Evolutionary conservation across 2,113 vertebrate species (phyloP), one percentile per base, ranked within the genome.

Genomic region (Laticauda colubrina): DNA sequence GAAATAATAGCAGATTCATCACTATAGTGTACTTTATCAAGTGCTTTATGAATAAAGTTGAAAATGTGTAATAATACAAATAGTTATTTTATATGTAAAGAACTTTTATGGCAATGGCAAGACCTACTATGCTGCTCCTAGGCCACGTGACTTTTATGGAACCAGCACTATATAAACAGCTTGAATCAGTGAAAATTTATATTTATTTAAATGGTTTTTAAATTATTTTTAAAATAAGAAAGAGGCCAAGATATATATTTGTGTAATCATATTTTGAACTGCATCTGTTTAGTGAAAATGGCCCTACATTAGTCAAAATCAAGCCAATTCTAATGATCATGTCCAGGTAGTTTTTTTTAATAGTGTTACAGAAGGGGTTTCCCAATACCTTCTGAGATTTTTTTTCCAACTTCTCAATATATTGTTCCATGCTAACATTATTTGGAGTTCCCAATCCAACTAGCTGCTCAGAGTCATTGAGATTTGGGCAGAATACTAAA

Each of bases 31-130:
- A 56, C 53, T 29, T 20, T 86, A 29, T 45, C 26, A 43, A 29
- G 51, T 85, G 54, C 34, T 61, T 93, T 87, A 93, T 93, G 15
- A 93, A 54, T 88, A 94, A 94, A 48, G 89, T 94, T 93, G 90
- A 94, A 81, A 94, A 81, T 57, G 48, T 4, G 1, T 95, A 75
- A 92, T 85, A 89, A 93, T 64, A 89, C 93, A 59, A 92, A 93
- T 54, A 26, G 8, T 92, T 91, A 57, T 0, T 1, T 55, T 93
- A 94, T 88, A 90, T 51, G 12, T 61, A 18, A 24, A 86, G 7
- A 69, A 69, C 94, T 94, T 4, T 94, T 95, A 88, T 91, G 55
- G 55, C 57, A 59, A 59, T 24, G 7, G 23, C 57, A 59, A 59
- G 57, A 59, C 9, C 24, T 23, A 57, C 21, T 61, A 10, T 61